These are phyloP conservation scores for Porites australiensis DNA, from an alignment of 64 coral and sea anemone species.

Conservation along the genomic window DNA sequence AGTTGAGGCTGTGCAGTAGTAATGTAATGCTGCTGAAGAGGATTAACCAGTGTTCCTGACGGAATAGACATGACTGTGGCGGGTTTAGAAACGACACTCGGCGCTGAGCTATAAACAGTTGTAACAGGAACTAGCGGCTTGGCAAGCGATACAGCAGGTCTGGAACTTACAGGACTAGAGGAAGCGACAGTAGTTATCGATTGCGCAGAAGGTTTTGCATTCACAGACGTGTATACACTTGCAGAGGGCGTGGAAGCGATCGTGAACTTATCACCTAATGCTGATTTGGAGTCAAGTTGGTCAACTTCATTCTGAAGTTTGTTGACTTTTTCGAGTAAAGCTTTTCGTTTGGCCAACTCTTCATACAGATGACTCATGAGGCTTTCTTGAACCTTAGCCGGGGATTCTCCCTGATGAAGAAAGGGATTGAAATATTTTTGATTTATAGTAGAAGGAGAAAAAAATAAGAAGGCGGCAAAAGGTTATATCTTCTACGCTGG, in stretches of 20 bases:
- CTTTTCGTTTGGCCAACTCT: conserved; percentile 70
- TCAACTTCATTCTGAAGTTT: conserved; percentile 78
- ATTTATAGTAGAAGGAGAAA: too few species aligned
- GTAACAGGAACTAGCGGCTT: not conserved
- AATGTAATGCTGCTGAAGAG: not conserved
- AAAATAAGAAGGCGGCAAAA: too few species aligned
- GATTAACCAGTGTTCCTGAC: not conserved
- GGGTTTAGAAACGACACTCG: not conserved
- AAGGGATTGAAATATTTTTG: not conserved
- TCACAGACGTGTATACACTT: not conserved
- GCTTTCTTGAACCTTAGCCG: conserved; percentile 55
- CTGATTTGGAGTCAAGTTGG: conserved; percentile 14
- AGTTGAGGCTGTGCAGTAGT: not conserved
- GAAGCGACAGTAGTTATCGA: not conserved
- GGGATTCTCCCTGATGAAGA: conserved; percentile 31
- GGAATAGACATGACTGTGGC: not conserved
- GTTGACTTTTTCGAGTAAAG: conserved; percentile 73
- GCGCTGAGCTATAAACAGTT: not conserved
- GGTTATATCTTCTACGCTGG: too few species aligned
- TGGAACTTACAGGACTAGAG: not conserved
- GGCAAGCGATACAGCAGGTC: not conserved
- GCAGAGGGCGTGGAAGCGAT: not conserved
- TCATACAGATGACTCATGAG: conserved; percentile 82
- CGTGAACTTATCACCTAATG: not conserved
- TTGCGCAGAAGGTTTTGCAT: not conserved